These are phyloP conservation scores for Galaxea fascicularis DNA, from an alignment of 92 coral and sea anemone genomes.

Conservation along the genomic window DNA sequence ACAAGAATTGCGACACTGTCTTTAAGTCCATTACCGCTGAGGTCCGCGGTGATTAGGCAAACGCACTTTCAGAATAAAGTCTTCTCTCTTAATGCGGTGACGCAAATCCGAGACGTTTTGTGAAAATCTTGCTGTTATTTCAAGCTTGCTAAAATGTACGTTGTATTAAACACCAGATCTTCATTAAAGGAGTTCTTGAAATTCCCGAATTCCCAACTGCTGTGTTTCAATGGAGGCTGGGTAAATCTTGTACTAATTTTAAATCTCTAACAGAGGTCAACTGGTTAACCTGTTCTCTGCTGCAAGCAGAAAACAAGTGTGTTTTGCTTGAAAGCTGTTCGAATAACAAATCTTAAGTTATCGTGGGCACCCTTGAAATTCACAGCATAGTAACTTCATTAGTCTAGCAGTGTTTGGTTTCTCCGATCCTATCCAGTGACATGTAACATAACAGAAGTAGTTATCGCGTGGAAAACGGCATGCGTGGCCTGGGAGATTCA, in stretches of 20 bases:
- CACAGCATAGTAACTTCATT: not conserved
- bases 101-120: not conserved
- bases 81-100: not conserved
- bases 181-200: not conserved
- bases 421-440: not conserved
- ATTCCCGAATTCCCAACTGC: constrained; percentile 2
- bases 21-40: constrained; percentile 11
- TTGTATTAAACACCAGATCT: not conserved
- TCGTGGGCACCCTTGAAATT: no score
- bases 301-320: not conserved
- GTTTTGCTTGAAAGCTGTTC: not conserved
- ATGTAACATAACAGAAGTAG: not conserved
- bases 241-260: no score
- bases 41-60: not conserved
- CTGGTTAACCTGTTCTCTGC: not conserved
- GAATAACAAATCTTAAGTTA: no score
- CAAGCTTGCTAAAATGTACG: not conserved
- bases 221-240: not conserved
- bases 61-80: not conserved
- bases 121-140: not conserved
- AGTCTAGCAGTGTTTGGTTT: not conserved
- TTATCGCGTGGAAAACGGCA: constrained; percentile 11
- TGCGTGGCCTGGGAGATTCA: not conserved
- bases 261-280: not conserved
- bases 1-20: not conserved